phyloP scores from a whole-genome alignment of 2,113 vertebrate species.

The Ranitomeya imitator region DNA sequence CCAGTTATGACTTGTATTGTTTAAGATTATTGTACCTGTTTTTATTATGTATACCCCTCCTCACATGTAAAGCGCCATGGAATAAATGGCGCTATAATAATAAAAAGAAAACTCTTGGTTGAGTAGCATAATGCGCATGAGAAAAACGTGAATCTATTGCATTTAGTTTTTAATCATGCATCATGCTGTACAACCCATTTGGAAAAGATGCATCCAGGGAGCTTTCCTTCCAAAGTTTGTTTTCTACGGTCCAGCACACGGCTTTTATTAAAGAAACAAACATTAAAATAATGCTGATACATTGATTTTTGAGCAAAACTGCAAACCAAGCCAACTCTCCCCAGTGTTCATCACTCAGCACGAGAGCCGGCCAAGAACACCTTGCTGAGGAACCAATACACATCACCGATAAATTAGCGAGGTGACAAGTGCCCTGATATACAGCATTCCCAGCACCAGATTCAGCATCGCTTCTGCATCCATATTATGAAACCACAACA shows the following conservation, averaged over 20 bases:
- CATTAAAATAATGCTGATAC: background rate
- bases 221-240: background rate
- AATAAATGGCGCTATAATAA: no score
- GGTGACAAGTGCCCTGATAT: background rate
- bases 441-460: background rate
- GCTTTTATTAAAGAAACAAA: background rate
- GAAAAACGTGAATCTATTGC: no score
- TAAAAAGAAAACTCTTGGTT: no score
- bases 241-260: background rate
- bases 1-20: no score
- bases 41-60: no score
- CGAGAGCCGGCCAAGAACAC: background rate
- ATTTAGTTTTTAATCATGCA: background rate
- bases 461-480: background rate
- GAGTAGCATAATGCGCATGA: no score
- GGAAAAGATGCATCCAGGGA: background rate
- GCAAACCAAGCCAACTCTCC: background rate
- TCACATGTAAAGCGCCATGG: no score
- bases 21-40: no score
- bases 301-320: background rate
- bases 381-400: background rate
- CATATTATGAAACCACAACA: background rate
- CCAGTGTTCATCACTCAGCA: slow-evolving; percentile 31
- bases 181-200: background rate
- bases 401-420: background rate